Base-by-base conservation (phyloP, 2,888 invertebrate genomes). In the Colletes collaris region DNA sequence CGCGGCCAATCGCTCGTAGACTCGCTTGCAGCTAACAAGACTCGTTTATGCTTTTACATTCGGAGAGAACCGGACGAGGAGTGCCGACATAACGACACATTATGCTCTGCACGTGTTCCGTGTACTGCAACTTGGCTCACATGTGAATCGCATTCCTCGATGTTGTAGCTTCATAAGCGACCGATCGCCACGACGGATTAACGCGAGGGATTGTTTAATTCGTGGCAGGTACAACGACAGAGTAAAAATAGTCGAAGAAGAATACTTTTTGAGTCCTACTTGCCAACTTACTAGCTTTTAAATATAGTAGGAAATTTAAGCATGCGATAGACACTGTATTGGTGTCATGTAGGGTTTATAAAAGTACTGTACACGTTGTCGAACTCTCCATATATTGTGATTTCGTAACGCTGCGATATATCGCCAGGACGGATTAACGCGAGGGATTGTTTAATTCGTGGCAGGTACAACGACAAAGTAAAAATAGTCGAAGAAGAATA, bases 71-170 rank as follows among this genome's bases (percentile, higher is more conserved):
- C 85, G 85, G 85, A 85, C 81, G 86, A 85, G 85, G 85, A 84
- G 85, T 81, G 85, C 84, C 85, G 75, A 74, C 78, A 68, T 87
- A 81, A 86, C 80, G 83, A 86, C 78, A 76, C 81, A 77, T 84
- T 86, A 84, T 86, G 86, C 81, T 74, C 68, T 76, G 81, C 86
- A 86, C 84, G 86, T 86, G 86, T 81, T 84, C 78, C 66, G 40
- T 76, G 68, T 80, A 74, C 65, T 65, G 72, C 66, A 67, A 60
- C 53, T 49, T 65, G 68, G 65, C 66, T 79, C 84, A 85, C 86
- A 83, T 86, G 86, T 85, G 84, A 84, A 74, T 76, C 76, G 71
- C 65, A 49, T 69, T 53, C 79, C n/a, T 40, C 55, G 68, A 67
- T 64, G 71, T 69, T 64, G 66, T 64, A 44, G 63, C 27, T 58